Evolutionary conservation across 2,797 vertebrate genomes (phyloP).

Genomic region (Hipposideros larvatus): DNA sequence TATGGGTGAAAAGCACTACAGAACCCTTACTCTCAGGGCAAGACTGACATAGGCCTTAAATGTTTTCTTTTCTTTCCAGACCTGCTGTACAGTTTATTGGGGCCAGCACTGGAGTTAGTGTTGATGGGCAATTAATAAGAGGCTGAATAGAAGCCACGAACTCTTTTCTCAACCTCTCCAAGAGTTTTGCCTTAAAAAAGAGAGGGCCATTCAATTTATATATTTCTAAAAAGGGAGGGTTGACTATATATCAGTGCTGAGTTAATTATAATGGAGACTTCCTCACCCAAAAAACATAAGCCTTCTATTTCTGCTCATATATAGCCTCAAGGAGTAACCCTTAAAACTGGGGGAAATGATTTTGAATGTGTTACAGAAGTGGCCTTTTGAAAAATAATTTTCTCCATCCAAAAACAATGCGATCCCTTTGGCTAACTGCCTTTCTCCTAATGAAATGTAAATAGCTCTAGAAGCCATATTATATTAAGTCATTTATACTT

Average conservation of each 20-base stretch:
- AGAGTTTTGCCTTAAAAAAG: background rate
- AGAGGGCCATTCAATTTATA: background rate
- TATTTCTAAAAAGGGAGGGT: background rate
- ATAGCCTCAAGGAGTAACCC: background rate
- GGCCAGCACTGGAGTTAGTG: background rate
- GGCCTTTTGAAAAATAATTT: background rate
- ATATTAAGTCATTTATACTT: background rate
- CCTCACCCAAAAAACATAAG: background rate
- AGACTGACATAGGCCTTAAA: background rate
- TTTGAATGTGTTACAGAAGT: background rate
- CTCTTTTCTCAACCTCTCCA: background rate
- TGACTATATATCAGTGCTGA: background rate
- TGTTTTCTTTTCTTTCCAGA: background rate
- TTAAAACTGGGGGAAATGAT: background rate
- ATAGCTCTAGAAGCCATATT: background rate
- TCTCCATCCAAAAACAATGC: background rate
- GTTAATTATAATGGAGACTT: background rate
- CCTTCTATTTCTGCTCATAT: background rate
- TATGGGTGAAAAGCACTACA: background rate
- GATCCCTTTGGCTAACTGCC: background rate
- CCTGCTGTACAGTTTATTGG: background rate
- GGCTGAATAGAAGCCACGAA: background rate
- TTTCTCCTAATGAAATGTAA: constrained; percentile 18
- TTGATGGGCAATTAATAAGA: background rate
- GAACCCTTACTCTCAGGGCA: background rate